A percentile compares a stretch with the other conserved stretches of the same genome.
Conservation (phyloP, 2,797 vertebrate genomes). For the Prunella strophiata region DNA sequence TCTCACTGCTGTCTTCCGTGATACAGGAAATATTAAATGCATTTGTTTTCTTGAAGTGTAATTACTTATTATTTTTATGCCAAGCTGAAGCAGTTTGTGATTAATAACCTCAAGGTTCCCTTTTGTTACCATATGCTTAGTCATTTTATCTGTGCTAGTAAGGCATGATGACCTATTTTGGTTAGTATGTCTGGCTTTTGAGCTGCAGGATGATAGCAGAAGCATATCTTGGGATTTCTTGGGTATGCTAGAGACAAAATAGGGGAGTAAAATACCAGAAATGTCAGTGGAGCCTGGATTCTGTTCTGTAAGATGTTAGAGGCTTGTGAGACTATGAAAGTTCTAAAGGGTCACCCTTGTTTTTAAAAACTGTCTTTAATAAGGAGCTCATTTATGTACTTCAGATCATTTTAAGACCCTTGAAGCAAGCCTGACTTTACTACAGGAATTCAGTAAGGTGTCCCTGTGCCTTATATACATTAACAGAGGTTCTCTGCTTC, state of each 20-base stretch:
- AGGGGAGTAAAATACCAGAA: not conserved
- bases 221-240: not conserved
- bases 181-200: not conserved
- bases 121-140: not conserved
- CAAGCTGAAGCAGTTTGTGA: not conserved
- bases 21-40: not conserved
- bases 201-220: not conserved
- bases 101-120: not conserved
- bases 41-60: not conserved
- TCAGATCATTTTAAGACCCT: not conserved
- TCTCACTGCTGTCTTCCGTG: not conserved
- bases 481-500: not conserved
- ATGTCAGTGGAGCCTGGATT: not conserved
- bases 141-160: not conserved
- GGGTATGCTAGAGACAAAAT: not conserved
- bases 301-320: not conserved
- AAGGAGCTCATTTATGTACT: not conserved
- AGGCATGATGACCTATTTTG: constrained; percentile 6
- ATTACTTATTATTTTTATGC: not conserved
- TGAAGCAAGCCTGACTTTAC: not conserved
- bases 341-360: not conserved
- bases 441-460: not conserved
- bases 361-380: not conserved
- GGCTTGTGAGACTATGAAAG: not conserved
- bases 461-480: not conserved